A percentile compares a stretch with the other conserved stretches of the same genome.
Evolutionary conservation across 2,797 vertebrate genomes (phyloP).

Genomic region (Enoplosus armatus): DNA sequence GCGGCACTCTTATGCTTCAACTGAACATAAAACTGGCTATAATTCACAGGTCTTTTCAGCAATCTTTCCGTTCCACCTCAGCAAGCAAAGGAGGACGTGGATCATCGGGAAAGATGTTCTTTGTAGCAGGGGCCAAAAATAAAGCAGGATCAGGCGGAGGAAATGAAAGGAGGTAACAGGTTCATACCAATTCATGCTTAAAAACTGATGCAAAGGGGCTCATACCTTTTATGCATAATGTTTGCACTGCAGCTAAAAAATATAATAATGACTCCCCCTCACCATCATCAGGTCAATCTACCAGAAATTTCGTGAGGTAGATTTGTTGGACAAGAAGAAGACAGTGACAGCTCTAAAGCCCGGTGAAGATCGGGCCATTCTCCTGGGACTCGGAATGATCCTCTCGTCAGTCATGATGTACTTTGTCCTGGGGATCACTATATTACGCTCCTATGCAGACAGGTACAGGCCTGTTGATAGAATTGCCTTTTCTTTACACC

Average conservation of each 20-base stretch:
- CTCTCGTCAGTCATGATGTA: slow-evolving; percentile 96
- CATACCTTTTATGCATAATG: neutral
- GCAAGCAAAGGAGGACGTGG: slow-evolving; percentile 79
- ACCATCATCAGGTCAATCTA: slow-evolving; percentile 88
- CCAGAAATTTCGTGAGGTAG: slow-evolving; percentile 93
- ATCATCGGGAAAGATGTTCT: slow-evolving; percentile 93
- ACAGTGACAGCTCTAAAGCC: slow-evolving; percentile 94
- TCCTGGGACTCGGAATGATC: slow-evolving; percentile 96
- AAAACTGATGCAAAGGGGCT: slow-evolving; percentile 7
- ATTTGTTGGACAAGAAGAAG: slow-evolving; percentile 95
- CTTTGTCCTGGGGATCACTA: slow-evolving; percentile 94
- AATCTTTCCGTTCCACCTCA: slow-evolving; percentile 78
- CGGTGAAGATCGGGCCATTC: slow-evolving; percentile 94
- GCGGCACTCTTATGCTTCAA: neutral
- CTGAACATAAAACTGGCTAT: slow-evolving; percentile 34
- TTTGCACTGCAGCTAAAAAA: neutral
- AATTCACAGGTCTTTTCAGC: slow-evolving; percentile 87
- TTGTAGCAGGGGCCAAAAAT: slow-evolving; percentile 92
- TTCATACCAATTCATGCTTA: slow-evolving; percentile 14
- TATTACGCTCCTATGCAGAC: slow-evolving; percentile 92
- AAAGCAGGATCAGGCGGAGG: slow-evolving; percentile 81
- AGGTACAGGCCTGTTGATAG: slow-evolving; percentile 84
- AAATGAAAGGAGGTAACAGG: slow-evolving; percentile 91
- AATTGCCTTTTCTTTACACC: neutral
- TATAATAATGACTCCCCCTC: neutral